phyloP scores from a whole-genome alignment of 2,888 invertebrate genomes.

The Alentia gelatinosa region DNA sequence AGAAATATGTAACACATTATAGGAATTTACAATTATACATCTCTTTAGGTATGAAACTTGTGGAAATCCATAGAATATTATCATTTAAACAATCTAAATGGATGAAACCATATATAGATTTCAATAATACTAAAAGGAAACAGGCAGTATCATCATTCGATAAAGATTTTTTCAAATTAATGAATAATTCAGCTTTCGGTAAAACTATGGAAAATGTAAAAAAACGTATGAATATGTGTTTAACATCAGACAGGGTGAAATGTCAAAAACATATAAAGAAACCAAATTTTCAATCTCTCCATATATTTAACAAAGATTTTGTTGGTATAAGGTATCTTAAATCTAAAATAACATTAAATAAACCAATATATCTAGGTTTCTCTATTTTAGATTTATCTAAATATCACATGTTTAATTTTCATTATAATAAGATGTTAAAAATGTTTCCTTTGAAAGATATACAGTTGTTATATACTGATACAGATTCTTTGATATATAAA shows the following conservation, averaged over 20 bases:
- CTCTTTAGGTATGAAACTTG: not conserved
- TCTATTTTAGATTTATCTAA: not conserved
- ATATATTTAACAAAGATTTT: not conserved
- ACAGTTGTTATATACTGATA: not conserved
- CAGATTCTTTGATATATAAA: not conserved
- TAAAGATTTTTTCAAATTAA: not conserved
- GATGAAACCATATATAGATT: conserved; percentile 7
- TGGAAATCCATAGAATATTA: not conserved
- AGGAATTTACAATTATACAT: not conserved
- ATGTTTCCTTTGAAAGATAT: not conserved
- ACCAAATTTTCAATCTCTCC: not conserved
- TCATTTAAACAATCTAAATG: not conserved
- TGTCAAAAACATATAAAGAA: not conserved
- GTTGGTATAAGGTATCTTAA: not conserved
- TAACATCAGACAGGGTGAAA: not conserved
- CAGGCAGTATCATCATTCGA: not conserved
- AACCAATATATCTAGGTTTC: not conserved
- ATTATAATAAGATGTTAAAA: not conserved
- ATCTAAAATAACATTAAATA: not conserved
- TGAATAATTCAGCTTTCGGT: not conserved
- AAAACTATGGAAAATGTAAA: not conserved
- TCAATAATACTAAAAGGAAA: not conserved
- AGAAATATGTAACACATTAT: not conserved
- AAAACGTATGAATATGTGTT: not conserved
- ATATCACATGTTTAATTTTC: not conserved